Base-by-base conservation (phyloP, 2,113 vertebrate species). In the Aspidoscelis tigris region DNA sequence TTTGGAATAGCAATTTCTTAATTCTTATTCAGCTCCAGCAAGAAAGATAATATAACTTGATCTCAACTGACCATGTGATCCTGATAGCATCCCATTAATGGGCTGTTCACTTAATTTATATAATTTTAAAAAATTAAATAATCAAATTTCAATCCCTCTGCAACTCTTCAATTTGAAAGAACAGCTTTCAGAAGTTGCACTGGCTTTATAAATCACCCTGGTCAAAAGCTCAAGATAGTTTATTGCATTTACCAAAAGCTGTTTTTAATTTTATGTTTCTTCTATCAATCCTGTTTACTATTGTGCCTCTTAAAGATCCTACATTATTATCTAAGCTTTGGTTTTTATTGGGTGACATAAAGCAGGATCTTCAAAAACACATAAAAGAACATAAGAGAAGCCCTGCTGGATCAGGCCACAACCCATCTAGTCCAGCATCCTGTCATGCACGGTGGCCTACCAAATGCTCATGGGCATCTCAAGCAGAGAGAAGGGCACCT, bases 61-160 rank as follows among this genome's bases (percentile, higher is more conserved):
- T 96, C 95, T 91, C 93, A 96, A 96, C 94, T 94, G 94, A 93
- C 93, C 95, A 96, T 88, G 95, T 96, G 95, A 95, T 95, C 92
- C 91, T 90, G 94, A 95, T 94, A 93, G 95, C 92, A 78, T 93
- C 92, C 92, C 92, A 88, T 95, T 96, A 96, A 96, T 96, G 93
- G 95, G 95, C 94, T 92, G 90, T 96, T 95, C 92, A 89, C 82
- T 96, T 96, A 96, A 96, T 96, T 96, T 96, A 97, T 96, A 95
- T 94, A 96, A 95, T 96, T 96, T 95, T 61, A 44, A 95, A 96
- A 97, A 96, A 96, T 96, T 95, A 95, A 96, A 95, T 89, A 95
- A 94, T 95, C 94, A 78, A 95, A 95, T 94, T 95, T 96, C 95
- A 95, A 96, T 88, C 92, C 94, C 92, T 94, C 91, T 90, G 90